A percentile compares a stretch with the other conserved stretches of the same genome.
Conservation (phyloP, 2,888 invertebrate genomes). For the Apantesis nais region DNA sequence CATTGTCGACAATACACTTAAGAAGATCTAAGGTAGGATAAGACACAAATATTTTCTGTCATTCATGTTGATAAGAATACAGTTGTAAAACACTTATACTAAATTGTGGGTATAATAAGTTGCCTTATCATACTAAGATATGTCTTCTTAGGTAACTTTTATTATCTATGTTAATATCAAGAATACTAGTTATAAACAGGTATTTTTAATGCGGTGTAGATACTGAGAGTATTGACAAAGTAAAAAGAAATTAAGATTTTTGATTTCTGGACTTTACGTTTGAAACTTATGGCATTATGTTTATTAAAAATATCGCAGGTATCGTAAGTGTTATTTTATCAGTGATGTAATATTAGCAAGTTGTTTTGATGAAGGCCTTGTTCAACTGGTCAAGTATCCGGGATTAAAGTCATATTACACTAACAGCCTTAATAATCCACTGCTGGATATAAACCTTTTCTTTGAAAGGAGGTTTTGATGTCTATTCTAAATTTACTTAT, state of each 20-base stretch:
- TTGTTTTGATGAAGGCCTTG: background rate
- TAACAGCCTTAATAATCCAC: too few relatives aligned
- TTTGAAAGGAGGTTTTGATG: too few relatives aligned
- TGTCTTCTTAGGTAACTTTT: background rate
- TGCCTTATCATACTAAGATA: background rate
- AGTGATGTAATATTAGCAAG: background rate
- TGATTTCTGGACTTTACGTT: too few relatives aligned
- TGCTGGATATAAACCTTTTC: too few relatives aligned
- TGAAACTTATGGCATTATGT: background rate
- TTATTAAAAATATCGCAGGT: too few relatives aligned
- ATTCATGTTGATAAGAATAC: background rate
- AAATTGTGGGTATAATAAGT: background rate
- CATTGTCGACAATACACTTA: background rate
- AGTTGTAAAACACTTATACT: background rate
- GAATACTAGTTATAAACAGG: background rate
- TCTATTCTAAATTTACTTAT: too few relatives aligned
- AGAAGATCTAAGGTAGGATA: background rate
- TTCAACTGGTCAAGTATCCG: background rate
- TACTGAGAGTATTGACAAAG: background rate
- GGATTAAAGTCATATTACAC: background rate
- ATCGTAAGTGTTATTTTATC: background rate
- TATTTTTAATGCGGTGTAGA: background rate
- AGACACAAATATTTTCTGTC: background rate
- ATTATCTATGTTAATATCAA: background rate
- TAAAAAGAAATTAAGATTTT: too few relatives aligned